phyloP scores from a whole-genome alignment of 2,888 invertebrate genomes.

The Gnatocerus cornutus region DNA sequence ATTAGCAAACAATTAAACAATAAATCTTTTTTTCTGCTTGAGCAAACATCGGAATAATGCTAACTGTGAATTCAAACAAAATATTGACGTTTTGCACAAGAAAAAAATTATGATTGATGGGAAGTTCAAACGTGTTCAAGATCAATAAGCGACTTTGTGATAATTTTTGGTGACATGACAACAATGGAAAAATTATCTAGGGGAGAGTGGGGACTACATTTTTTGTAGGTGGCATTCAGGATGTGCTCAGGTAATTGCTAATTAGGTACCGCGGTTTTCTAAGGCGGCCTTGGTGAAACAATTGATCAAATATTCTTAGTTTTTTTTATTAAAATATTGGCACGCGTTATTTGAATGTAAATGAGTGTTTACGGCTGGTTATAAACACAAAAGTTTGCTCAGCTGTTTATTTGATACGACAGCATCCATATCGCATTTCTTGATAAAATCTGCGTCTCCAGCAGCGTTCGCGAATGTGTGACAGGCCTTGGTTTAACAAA shows the following conservation, averaged over 20 bases:
- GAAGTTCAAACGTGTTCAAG: constrained; percentile 1
- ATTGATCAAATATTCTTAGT: constrained; percentile 15
- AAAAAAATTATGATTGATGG: background rate
- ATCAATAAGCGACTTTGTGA: background rate
- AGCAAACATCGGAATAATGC: background rate
- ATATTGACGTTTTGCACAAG: background rate
- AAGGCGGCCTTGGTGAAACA: constrained; percentile 2
- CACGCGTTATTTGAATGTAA: constrained; percentile 26
- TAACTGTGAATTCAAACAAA: constrained; percentile 1
- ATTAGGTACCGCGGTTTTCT: background rate
- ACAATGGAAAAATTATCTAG: background rate
- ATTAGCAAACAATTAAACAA: constrained; percentile 33
- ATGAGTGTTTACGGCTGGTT: constrained; percentile 5
- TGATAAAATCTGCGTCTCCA: constrained; percentile 15
- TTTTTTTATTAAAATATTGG: constrained; percentile 20
- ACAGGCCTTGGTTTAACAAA: constrained; percentile 16
- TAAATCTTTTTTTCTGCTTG: constrained; percentile 26
- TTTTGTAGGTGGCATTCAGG: constrained; percentile 2
- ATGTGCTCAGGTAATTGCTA: too few species aligned
- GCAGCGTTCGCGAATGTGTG: constrained; percentile 16
- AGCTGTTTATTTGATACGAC: constrained; percentile 1
- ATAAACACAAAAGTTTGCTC: background rate
- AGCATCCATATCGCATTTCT: constrained; percentile 11
- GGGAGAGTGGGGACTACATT: background rate
- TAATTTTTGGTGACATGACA: background rate